phyloP scores from a whole-genome alignment of 2,888 invertebrate species.

The Suillia variegata region DNA sequence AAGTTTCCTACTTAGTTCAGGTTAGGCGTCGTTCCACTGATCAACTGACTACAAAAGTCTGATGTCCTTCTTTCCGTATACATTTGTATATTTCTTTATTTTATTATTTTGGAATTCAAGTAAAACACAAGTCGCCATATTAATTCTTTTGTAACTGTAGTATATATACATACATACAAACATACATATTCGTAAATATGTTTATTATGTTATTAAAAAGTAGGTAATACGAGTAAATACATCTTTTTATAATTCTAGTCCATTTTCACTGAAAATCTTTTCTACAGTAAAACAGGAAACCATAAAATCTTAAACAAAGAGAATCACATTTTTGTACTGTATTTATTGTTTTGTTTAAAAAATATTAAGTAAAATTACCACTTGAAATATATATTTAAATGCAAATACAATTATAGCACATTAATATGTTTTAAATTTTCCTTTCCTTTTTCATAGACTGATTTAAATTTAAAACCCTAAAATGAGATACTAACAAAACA shows the following conservation, averaged over 20 bases:
- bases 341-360: background rate
- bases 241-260: slow-evolving; percentile 29
- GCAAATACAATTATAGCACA: slow-evolving; percentile 9
- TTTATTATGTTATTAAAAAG: slow-evolving; percentile 35
- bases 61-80: no score
- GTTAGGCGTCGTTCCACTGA: no score
- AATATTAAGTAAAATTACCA: slow-evolving; percentile 16
- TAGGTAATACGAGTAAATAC: background rate
- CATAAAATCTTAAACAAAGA: background rate
- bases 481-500: slow-evolving; percentile 16
- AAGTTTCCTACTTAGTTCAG: no score
- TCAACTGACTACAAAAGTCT: no score
- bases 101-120: background rate
- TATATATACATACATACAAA: no score
- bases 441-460: slow-evolving; percentile 49
- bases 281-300: background rate
- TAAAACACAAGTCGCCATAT: slow-evolving; percentile 15
- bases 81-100: no score
- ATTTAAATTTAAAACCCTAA: slow-evolving; percentile 32
- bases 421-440: background rate
- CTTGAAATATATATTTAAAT: slow-evolving; percentile 5
- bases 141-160: slow-evolving; percentile 12
- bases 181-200: no score
- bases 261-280: slow-evolving; percentile 31
- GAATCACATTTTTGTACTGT: slow-evolving; percentile 1